phyloP scores from a whole-genome alignment of 2,113 vertebrate species.

The Microtus ochrogaster region DNA sequence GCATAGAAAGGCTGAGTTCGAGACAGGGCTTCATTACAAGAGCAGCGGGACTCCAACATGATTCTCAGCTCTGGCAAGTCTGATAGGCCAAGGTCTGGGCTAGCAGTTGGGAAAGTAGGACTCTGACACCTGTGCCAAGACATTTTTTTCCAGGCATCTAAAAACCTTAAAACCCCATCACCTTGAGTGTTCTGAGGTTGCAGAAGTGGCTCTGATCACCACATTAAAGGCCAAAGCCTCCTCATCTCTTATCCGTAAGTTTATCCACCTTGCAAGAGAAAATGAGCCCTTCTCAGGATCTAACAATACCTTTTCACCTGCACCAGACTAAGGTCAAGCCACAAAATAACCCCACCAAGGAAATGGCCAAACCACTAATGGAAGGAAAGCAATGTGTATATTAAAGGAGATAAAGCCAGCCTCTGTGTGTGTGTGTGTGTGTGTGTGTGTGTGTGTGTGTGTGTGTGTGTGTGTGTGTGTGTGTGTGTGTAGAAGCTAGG shows the following conservation, averaged over 20 bases:
- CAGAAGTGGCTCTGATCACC: not conserved
- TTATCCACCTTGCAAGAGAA: not conserved
- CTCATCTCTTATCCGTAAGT: not conserved
- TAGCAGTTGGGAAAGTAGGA: not conserved
- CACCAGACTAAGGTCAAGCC: conserved; percentile 14
- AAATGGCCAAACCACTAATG: not conserved
- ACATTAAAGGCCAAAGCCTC: not conserved
- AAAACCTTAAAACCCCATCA: not conserved
- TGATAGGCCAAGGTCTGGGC: not conserved
- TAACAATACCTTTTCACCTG: not conserved
- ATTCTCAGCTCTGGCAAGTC: conserved; percentile 19
- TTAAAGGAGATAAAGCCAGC: conserved; percentile 20
- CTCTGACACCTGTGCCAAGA: not conserved
- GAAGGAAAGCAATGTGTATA: not conserved
- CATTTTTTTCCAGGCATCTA: not conserved
- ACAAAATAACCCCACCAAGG: not conserved
- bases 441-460: not conserved
- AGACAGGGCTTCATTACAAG: not conserved
- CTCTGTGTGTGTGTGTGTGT: not conserved
- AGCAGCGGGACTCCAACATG: not conserved
- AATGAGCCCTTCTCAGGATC: not conserved
- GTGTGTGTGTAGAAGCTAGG: not conserved
- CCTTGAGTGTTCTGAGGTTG: not conserved
- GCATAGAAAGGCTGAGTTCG: not conserved
- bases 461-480: not conserved